A percentile compares a stretch with the other conserved stretches of the same genome.
Conservation (phyloP, 2,797 vertebrate genomes). For the Ispidina picta region DNA sequence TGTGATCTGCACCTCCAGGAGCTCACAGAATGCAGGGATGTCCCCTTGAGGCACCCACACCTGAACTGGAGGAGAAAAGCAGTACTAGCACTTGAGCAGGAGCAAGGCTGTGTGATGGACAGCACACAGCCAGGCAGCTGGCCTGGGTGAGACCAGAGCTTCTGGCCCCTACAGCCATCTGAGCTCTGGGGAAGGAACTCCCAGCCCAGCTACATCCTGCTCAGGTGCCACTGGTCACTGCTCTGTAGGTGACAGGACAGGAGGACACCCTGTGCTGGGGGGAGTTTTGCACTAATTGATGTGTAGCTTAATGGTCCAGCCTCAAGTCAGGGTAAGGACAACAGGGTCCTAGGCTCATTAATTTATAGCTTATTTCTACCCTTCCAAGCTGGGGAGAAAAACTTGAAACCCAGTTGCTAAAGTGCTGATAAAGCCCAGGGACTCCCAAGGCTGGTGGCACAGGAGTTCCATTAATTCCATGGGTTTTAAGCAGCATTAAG, state of each 20-base stretch:
- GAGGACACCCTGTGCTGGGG: rapidly evolving
- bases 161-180: neutral
- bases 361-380: neutral
- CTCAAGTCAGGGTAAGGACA: neutral
- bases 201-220: neutral
- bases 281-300: neutral
- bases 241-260: neutral
- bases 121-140: neutral
- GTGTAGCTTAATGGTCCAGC: neutral
- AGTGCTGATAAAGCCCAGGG: neutral
- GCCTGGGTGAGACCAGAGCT: rapidly evolving
- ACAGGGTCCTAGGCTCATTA: rapidly evolving
- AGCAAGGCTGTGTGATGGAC: neutral
- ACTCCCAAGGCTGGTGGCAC: neutral
- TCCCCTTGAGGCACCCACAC: rapidly evolving
- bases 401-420: neutral
- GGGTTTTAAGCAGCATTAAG: neutral
- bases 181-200: neutral
- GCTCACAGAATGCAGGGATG: rapidly evolving
- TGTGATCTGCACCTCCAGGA: neutral
- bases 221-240: neutral
- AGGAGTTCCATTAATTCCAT: neutral
- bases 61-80: neutral
- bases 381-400: neutral
- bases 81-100: neutral